phyloP scores from a whole-genome alignment of 2,888 invertebrate genomes.

The Mythimna impura region DNA sequence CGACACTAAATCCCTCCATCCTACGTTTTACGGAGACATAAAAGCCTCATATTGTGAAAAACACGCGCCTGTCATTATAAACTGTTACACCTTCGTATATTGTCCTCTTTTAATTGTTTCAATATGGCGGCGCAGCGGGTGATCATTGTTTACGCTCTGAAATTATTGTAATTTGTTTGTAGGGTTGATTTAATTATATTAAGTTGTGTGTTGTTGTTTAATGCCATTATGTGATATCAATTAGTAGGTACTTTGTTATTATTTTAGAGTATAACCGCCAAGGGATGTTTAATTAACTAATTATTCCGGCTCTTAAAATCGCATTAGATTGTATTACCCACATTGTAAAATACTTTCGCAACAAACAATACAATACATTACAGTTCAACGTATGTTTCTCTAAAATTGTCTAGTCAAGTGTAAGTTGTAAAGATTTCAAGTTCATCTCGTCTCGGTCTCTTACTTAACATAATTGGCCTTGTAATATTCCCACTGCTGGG shows the following conservation, averaged over 20 bases:
- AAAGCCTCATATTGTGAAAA: conserved; percentile 20
- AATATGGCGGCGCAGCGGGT: conserved; percentile 27
- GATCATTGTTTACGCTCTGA: conserved; percentile 3
- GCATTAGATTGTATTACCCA: not conserved
- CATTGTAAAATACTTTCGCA: not conserved
- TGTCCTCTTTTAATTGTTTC: conserved; percentile 28
- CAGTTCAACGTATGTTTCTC: not conserved
- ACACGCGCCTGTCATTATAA: conserved; percentile 30
- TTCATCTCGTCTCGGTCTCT: not conserved
- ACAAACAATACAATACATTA: too few species aligned
- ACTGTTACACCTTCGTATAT: conserved; percentile 35
- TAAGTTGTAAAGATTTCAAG: not conserved
- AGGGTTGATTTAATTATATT: conserved; percentile 2
- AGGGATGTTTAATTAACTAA: not conserved
- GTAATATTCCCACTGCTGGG: too few species aligned
- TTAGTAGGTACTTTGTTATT: not conserved
- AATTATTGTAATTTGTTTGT: conserved; percentile 8
- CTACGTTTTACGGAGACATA: conserved; percentile 37
- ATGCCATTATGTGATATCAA: conserved; percentile 3
- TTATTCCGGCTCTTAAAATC: not conserved
- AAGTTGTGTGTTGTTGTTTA: conserved; percentile 13
- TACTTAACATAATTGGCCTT: too few species aligned
- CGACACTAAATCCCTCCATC: conserved; percentile 29
- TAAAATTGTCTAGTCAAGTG: not conserved
- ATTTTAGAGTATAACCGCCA: not conserved